Evolutionary conservation across 2,888 invertebrate genomes (phyloP).

Genomic region (Idaea dimidiata): DNA sequence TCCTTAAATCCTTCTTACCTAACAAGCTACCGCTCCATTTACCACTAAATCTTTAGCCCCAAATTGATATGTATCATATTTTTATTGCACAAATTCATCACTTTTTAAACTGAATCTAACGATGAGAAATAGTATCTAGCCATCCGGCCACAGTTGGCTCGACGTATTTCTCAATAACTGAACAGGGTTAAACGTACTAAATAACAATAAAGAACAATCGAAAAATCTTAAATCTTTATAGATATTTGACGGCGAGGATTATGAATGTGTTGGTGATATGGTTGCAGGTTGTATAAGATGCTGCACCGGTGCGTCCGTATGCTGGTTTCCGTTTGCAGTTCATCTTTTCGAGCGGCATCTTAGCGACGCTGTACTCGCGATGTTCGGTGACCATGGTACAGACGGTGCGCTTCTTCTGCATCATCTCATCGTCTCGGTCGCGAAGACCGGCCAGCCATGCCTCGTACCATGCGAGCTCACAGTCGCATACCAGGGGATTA

Average conservation of each 20-base stretch:
- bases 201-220: neutral
- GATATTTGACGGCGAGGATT: conserved; percentile 53
- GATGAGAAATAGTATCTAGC: conserved; percentile 53
- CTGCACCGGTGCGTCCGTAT: conserved; percentile 59
- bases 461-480: conserved; percentile 93
- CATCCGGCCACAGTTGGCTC: conserved; percentile 77
- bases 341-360: conserved; percentile 91
- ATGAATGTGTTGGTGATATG: conserved; percentile 50
- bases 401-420: conserved; percentile 91
- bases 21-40: conserved; percentile 72
- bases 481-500: conserved; percentile 93
- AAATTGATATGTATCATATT: conserved; percentile 79
- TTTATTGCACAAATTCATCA: conserved; percentile 74
- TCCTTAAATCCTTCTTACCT: conserved; percentile 54
- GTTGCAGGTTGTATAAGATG: conserved; percentile 38
- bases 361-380: conserved; percentile 90
- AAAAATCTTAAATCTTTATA: conserved; percentile 37
- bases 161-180: conserved; percentile 54
- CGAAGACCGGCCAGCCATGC: conserved; percentile 88
- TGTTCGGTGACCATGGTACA: conserved; percentile 91
- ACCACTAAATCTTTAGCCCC: conserved; percentile 64
- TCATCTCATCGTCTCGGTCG: conserved; percentile 92
- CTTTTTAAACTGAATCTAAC: conserved; percentile 49
- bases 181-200: conserved; percentile 36
- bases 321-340: conserved; percentile 87